Conservation (phyloP, 1,140 invertebrate genomes). For the Drosophila lacertosa region DNA sequence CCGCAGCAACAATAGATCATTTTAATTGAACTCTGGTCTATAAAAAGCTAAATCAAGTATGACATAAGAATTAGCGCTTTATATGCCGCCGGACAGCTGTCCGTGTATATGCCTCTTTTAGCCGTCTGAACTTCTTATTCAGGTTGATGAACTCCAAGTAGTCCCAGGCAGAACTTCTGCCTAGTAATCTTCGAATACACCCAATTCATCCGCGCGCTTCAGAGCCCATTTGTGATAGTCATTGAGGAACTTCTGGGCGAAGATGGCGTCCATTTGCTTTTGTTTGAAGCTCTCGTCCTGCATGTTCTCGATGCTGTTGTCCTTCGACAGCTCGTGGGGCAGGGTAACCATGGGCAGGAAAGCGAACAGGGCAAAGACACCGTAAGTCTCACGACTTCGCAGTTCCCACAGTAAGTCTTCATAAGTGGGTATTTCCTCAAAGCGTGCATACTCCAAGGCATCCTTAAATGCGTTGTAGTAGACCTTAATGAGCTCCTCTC, state of each 20-base stretch:
- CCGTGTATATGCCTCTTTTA: background rate
- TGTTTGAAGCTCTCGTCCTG: slow-evolving; percentile 53
- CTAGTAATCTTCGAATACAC: slow-evolving; percentile 71
- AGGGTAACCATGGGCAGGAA: slow-evolving; percentile 73
- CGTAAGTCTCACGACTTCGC: slow-evolving; percentile 72
- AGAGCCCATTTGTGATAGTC: slow-evolving; percentile 63
- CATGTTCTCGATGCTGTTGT: slow-evolving; percentile 72
- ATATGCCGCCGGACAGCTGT: background rate
- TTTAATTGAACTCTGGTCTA: slow-evolving; percentile 51
- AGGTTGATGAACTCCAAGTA: slow-evolving; percentile 3
- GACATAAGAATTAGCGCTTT: slow-evolving; percentile 17
- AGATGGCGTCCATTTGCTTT: slow-evolving; percentile 62
- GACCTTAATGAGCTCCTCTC: slow-evolving; percentile 75
- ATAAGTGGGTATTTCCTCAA: slow-evolving; percentile 83
- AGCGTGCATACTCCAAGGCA: slow-evolving; percentile 82
- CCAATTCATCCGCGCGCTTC: slow-evolving; percentile 61
- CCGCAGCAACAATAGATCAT: slow-evolving; percentile 19
- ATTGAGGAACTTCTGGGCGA: slow-evolving; percentile 56
- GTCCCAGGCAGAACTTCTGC: background rate
- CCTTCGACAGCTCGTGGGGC: slow-evolving; percentile 61
- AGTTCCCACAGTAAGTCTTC: slow-evolving; percentile 76
- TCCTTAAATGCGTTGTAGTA: slow-evolving; percentile 71
- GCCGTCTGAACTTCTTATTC: slow-evolving; percentile 17
- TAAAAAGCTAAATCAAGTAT: slow-evolving; percentile 16
- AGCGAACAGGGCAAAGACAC: slow-evolving; percentile 65